Evolutionary conservation across 2,888 invertebrate genomes (phyloP).

Genomic region (Apamea epomidion): DNA sequence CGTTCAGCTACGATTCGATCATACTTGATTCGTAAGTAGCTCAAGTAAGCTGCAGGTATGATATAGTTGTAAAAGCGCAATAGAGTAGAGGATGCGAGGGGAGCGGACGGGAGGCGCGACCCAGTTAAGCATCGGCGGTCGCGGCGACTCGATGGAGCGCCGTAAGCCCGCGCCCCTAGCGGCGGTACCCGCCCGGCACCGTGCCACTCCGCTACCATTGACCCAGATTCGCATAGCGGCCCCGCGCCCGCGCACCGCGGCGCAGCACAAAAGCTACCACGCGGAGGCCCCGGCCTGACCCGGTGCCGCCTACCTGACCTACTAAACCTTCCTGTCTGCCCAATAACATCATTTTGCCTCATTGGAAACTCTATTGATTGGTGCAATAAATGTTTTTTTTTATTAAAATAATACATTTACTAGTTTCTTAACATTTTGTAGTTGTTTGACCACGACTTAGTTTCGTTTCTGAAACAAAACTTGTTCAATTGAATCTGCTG

Average conservation of each 20-base stretch:
- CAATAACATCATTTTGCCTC: slow-evolving; percentile 56
- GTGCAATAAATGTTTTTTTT: slow-evolving; percentile 7
- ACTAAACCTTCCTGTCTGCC: slow-evolving; percentile 73
- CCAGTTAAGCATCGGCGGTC: slow-evolving; percentile 37
- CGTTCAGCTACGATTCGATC: background rate
- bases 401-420: slow-evolving; percentile 8
- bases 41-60: slow-evolving; percentile 49
- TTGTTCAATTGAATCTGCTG: slow-evolving; percentile 2
- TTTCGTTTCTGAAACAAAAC: background rate
- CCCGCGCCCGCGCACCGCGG: slow-evolving; percentile 72
- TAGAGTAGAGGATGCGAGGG: slow-evolving; percentile 37
- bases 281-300: slow-evolving; percentile 74
- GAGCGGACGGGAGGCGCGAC: slow-evolving; percentile 52
- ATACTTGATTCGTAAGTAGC: slow-evolving; percentile 8
- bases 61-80: slow-evolving; percentile 60
- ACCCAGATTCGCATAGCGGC: slow-evolving; percentile 71
- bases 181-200: slow-evolving; percentile 42
- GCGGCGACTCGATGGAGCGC: slow-evolving; percentile 59
- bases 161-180: slow-evolving; percentile 29
- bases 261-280: slow-evolving; percentile 69
- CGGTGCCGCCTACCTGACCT: slow-evolving; percentile 75
- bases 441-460: background rate
- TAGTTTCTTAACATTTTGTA: background rate
- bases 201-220: slow-evolving; percentile 77
- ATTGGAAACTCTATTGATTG: slow-evolving; percentile 42